Evolutionary conservation across 2,888 invertebrate genomes (phyloP).

Genomic region (Archips crataeganus): DNA sequence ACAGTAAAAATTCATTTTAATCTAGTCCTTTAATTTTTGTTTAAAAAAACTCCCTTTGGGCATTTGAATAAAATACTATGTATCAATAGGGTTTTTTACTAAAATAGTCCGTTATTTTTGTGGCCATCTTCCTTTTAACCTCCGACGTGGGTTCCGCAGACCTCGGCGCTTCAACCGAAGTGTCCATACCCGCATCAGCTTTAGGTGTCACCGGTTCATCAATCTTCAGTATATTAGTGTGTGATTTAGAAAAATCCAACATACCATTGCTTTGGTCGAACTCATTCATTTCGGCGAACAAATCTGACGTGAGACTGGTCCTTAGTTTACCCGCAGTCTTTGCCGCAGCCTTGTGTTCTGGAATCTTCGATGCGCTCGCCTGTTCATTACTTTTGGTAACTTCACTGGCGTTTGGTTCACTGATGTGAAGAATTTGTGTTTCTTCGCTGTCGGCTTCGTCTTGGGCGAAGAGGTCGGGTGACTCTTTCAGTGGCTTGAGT

Average conservation of each 20-base stretch:
- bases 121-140: conserved; percentile 66
- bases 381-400: neutral
- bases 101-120: conserved; percentile 79
- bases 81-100: conserved; percentile 64
- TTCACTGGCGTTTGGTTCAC: neutral
- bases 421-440: conserved; percentile 35
- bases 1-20: no score
- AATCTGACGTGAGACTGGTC: conserved; percentile 45
- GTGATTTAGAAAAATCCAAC: conserved; percentile 57
- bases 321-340: conserved; percentile 28
- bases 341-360: neutral
- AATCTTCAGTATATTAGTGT: conserved; percentile 43
- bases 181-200: conserved; percentile 36
- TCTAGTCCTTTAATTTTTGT: neutral
- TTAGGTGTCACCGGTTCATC: conserved; percentile 28
- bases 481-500: conserved; percentile 46
- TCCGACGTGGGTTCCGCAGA: conserved; percentile 58
- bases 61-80: neutral
- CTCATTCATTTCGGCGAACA: conserved; percentile 66
- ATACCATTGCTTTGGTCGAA: conserved; percentile 61
- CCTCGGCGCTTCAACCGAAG: conserved; percentile 48
- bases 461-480: conserved; percentile 70
- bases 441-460: conserved; percentile 57
- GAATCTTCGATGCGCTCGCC: conserved; percentile 2
- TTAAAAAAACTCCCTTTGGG: neutral